Percentiles rank a stretch among this genome's conserved stretches.
Evolutionary conservation across 1,140 invertebrate genomes (phyloP).

Genomic region (Aphis craccivora): DNA sequence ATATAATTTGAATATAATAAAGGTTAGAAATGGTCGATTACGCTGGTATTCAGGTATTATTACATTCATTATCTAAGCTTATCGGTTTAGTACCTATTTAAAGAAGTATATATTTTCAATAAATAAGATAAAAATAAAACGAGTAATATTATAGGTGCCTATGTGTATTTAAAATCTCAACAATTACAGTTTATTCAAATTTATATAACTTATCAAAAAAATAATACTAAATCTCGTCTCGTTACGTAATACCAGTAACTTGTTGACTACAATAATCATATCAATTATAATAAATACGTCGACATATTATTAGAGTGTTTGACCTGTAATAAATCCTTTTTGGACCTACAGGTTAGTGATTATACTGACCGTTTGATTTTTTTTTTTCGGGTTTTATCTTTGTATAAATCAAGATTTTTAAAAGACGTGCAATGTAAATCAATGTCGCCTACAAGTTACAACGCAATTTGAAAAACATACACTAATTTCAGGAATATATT

Average conservation of each 20-base stretch:
- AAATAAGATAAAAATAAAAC: neutral
- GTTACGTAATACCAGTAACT: conserved; percentile 10
- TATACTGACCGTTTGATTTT: neutral
- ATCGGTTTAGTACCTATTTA: neutral
- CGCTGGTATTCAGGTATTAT: neutral
- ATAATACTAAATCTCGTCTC: neutral
- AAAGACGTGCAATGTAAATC: neutral
- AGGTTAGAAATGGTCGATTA: neutral
- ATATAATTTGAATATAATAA: neutral
- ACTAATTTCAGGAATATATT: conserved; percentile 21
- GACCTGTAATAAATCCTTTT: neutral
- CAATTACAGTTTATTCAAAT: neutral
- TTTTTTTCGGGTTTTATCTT: neutral
- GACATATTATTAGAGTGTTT: conserved; percentile 5
- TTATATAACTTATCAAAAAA: conserved; percentile 5
- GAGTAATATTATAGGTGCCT: neutral
- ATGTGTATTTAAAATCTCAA: neutral
- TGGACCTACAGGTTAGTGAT: neutral
- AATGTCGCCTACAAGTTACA: neutral
- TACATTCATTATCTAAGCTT: neutral
- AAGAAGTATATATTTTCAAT: neutral
- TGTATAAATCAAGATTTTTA: neutral
- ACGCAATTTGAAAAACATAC: neutral
- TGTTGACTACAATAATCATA: neutral
- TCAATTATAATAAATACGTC: neutral